Evolutionary conservation across 2,113 vertebrate genomes (phyloP), one percentile per base, ranked within the genome.

Genomic region (Machaerirhynchus nigripectus): DNA sequence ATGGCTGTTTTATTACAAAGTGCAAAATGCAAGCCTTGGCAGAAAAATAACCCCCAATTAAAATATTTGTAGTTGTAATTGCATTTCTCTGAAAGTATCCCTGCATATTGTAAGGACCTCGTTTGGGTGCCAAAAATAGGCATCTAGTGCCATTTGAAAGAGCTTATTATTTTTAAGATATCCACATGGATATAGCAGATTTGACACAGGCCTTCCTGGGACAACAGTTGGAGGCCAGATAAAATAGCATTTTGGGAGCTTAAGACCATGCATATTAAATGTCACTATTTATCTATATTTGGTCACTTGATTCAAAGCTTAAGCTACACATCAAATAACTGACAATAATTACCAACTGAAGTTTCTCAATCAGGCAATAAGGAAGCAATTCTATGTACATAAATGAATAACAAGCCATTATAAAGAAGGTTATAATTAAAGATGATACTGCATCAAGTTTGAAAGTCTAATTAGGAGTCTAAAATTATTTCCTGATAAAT

Each of bases 401-500:
- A 95, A 92, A 90, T 90, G 21, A 93, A 88, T 83, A 95, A 93
- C 89, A 90, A 95, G 67, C 31, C 26, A 13, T 80, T 86, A 96
- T 69, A 85, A 90, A 81, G 44, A 77, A n/a, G 31, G 33, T 56
- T 90, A 27, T 95, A 92, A 93, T 93, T 95, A 96, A 93, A 91
- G 76, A 95, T 64, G 52, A 11, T 89, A 78, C 84, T 52, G 83
- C 76, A 90, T 89, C 52, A 89, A 81, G 83, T 95, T 93, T 87
- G 76, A 74, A 96, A 89, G 76, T 67, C 76, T 95, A 90, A 96
- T 96, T 86, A 88, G 55, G 42, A 80, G 24, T 65, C 57, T 91
- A 88, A 94, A 95, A 94, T 96, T 91, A 91, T 94, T 95, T 96
- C 87, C 82, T 91, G 87, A 69, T 91, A 92, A 79, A 95, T 46